These are phyloP conservation scores for Macaria notata DNA, from an alignment of 2,888 invertebrate species.

Conservation along the genomic window DNA sequence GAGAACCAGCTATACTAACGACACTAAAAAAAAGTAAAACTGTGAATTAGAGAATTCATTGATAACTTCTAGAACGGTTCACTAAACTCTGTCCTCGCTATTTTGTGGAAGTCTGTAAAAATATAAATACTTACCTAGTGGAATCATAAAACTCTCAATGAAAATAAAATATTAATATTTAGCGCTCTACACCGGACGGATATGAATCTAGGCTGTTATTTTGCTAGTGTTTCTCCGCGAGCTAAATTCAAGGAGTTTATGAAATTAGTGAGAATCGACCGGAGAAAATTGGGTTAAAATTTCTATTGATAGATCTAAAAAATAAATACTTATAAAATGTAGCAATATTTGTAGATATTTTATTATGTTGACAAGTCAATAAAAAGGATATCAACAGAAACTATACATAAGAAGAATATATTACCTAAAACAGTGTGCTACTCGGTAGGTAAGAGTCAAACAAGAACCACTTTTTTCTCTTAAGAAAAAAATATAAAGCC, in stretches of 20 bases:
- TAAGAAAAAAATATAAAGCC: no score
- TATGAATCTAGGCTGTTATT: constrained; percentile 15
- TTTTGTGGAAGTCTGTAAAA: constrained; percentile 10
- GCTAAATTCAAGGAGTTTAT: constrained; percentile 5
- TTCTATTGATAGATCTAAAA: neutral
- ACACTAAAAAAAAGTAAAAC: no score
- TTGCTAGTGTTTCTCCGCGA: constrained; percentile 10
- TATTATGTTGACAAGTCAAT: no score
- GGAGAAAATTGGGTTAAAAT: neutral
- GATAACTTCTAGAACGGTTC: neutral
- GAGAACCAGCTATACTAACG: no score
- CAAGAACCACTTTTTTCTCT: no score
- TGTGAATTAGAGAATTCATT: neutral
- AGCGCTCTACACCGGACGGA: constrained; percentile 13
- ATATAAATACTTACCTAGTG: constrained; percentile 8
- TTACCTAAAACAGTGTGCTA: no score
- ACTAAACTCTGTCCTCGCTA: neutral
- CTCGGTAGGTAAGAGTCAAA: no score
- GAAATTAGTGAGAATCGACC: neutral
- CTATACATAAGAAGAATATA: no score
- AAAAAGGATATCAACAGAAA: no score
- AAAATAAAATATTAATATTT: constrained; percentile 17
- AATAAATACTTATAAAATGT: no score
- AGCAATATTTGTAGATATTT: no score
- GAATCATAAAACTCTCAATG: constrained; percentile 14